Base-by-base conservation (phyloP, 2,797 vertebrate genomes). In the Sebastes iracundus region DNA sequence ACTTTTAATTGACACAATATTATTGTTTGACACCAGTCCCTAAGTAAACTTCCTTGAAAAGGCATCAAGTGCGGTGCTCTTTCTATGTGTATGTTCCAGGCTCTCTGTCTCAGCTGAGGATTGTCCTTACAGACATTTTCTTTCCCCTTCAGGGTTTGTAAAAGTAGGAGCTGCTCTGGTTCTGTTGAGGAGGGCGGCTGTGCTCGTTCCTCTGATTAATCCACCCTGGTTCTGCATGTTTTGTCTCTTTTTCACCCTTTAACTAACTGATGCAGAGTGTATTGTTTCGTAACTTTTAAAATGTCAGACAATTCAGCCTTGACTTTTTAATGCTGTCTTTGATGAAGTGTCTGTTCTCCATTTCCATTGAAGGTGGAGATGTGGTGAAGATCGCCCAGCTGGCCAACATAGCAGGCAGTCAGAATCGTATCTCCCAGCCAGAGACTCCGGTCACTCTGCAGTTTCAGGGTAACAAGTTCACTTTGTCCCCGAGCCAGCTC, bases 391-490 rank as follows among this genome's bases (percentile, higher is more conserved):
- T 97, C 74, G 94, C 96, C 77, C 97, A 97, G 90, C 92, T 97
- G 93, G 95, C 97, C 80, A 96, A 96, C 87, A 96, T 97, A 88
- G 92, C 97, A 32, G 96, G 96, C 75, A 89, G 90, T 67, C 97
- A 97, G 93, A 96, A 95, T 82, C 96, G 97, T 8, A 97, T 97
- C 2, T 93, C 97, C 13, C 97, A 97, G 91, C 96, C 96, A 3
- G 97, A 98, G 94, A 97, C 97, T 16, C 99, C 99, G 0, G 99
- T 99, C 87, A 99, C 99, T 0, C 95, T 99, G 82, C 99, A 99
- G 91, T 99, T 99, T 92, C 99, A 99, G 92, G 99, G 99, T 49
- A 99, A 98, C 93, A 99, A 99, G 88, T 99, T 99, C 85, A 99
- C 98, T 2, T 78, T 99, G 81, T 99, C 99, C 0, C 98, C 98